phyloP scores from a whole-genome alignment of 2,113 vertebrate genomes.

The Romanogobio albipinnatus region DNA sequence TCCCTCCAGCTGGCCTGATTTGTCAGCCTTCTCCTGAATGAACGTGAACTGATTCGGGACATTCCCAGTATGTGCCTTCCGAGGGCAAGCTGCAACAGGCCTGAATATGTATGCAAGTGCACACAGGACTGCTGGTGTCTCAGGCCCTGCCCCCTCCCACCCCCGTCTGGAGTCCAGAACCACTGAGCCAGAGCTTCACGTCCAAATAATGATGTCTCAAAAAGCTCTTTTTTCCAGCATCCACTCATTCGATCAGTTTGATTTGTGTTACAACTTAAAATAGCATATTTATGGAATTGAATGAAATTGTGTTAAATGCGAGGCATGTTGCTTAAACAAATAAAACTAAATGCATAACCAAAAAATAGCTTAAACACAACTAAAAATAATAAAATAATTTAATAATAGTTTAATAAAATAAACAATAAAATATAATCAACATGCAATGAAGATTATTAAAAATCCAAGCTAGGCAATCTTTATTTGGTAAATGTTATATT shows the following conservation, averaged over 20 bases:
- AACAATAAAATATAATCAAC: neutral
- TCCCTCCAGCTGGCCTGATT: conserved; percentile 17
- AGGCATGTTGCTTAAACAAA: neutral
- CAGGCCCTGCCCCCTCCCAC: conserved; percentile 30
- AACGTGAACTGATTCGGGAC: conserved; percentile 53
- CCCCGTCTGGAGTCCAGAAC: conserved; percentile 12
- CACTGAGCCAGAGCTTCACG: neutral
- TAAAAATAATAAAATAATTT: neutral
- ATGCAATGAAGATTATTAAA: neutral
- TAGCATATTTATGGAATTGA: neutral
- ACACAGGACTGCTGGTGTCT: conserved; percentile 12
- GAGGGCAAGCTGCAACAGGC: conserved; percentile 60
- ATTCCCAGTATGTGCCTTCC: conserved; percentile 47
- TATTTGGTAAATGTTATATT: neutral
- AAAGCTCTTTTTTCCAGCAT: neutral
- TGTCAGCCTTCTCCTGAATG: conserved; percentile 26
- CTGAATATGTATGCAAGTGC: conserved; percentile 50
- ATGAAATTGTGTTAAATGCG: neutral
- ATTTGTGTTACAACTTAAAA: neutral
- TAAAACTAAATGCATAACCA: neutral
- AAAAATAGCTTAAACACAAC: neutral
- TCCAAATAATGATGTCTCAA: neutral
- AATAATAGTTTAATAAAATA: neutral
- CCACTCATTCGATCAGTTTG: neutral
- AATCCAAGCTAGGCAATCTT: neutral